Evolutionary conservation across 2,888 invertebrate genomes (phyloP).

Genomic region (Bedellia somnulentella): DNA sequence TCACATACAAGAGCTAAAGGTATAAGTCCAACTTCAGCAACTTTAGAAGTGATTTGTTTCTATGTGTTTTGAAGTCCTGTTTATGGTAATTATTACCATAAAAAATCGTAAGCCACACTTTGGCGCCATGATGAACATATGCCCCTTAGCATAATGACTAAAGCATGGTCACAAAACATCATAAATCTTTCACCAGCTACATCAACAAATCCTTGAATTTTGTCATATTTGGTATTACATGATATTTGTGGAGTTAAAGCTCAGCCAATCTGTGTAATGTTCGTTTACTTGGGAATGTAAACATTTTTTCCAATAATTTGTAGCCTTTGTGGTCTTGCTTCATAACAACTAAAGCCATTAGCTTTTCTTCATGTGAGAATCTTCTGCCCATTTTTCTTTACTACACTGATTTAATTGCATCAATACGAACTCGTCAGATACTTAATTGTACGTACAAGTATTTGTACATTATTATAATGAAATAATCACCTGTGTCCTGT

Average conservation of each 20-base stretch:
- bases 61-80: too few relatives aligned
- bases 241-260: neutral
- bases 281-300: conserved; percentile 5
- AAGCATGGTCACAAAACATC: neutral
- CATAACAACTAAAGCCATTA: neutral
- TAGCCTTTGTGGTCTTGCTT: conserved; percentile 8
- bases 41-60: too few relatives aligned
- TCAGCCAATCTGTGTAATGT: conserved; percentile 1
- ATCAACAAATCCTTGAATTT: neutral
- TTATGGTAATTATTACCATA: neutral
- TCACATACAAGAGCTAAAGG: too few relatives aligned
- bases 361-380: conserved; percentile 1
- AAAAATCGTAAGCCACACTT: neutral
- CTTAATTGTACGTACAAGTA: too few relatives aligned
- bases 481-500: too few relatives aligned
- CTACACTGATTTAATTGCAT: too few relatives aligned
- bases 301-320: conserved; percentile 9
- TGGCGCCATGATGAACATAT: neutral
- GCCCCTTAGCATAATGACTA: neutral
- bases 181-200: neutral
- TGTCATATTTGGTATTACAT: neutral
- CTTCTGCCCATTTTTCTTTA: neutral
- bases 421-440: too few relatives aligned
- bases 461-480: too few relatives aligned
- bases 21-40: too few relatives aligned